Base-by-base conservation (phyloP, 1,140 invertebrate species). In the Drosophila parvula region DNA sequence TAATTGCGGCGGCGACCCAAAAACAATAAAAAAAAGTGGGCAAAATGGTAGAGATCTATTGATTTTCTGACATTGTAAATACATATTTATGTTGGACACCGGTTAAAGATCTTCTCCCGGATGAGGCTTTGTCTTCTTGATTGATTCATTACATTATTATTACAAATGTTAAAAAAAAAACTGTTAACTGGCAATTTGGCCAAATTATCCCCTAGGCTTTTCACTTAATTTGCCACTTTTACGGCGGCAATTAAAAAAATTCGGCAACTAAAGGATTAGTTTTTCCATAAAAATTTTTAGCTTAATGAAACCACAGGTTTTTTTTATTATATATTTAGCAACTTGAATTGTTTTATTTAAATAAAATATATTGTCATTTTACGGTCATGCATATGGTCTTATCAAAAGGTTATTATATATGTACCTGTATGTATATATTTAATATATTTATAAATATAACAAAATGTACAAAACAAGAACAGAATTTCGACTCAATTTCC, bases 111-210 rank as follows among this genome's bases (percentile, higher is more conserved):
- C 47, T 41, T 43, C 38, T 44, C 4, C 7, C 41, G 34, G 18
- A 69, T 28, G 6, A 81, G 78, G 69, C 63, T 68, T 78, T 22
- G 22, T 69, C 74, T 76, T 85, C 79, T 76, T 79, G 79, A 86
- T 85, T 63, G 83, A 85, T 81, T 85, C 86, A 86, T 86, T 75
- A 73, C 65, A 75, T 76, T 86, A 76, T 81, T 81, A 81, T 84
- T 80, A 84, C 78, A 78, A 74, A 60, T 71, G 74, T 38, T 67
- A n/a, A n/a, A n/a, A n/a, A n/a, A n/a, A n/a, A n/a, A n/a, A n/a
- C n/a, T n/a, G n/a, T n/a, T n/a, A n/a, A n/a, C n/a, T n/a, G n/a
- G n/a, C n/a, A n/a, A n/a, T n/a, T n/a, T n/a, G n/a, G n/a, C n/a
- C n/a, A n/a, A n/a, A 50, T 27, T 16, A 45, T 18, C 22, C 16